Percentiles rank a stretch among this genome's conserved stretches.
These are phyloP conservation scores for Chelonoidis abingdonii DNA, from an alignment of 2,113 vertebrate genomes.

Conservation along the genomic window DNA sequence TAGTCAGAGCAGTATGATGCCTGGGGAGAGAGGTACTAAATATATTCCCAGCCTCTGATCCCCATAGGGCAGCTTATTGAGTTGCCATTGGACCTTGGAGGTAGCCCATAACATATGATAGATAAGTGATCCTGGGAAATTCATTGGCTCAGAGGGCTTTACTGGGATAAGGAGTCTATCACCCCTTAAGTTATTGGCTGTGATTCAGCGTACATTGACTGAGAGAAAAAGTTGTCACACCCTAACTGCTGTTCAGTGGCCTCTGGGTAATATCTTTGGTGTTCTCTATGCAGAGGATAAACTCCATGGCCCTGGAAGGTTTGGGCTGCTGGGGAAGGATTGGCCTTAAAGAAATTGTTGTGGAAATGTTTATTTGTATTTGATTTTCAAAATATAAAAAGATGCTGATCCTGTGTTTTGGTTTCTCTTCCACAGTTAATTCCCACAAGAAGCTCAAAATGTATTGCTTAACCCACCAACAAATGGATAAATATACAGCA, in stretches of 20 bases:
- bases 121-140: background rate
- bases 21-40: background rate
- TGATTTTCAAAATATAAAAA: background rate
- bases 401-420: background rate
- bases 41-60: background rate
- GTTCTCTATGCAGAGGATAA: background rate
- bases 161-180: slow-evolving; percentile 27
- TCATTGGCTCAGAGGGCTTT: slow-evolving; percentile 17
- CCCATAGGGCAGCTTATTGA: background rate
- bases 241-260: background rate
- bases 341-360: background rate
- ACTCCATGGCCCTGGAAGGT: background rate
- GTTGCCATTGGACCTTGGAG: background rate
- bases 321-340: background rate
- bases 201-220: background rate
- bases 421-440: background rate
- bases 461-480: background rate
- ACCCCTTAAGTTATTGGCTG: background rate
- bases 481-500: background rate
- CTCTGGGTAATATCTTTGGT: background rate
- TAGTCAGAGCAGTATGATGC: slow-evolving; percentile 39
- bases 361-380: background rate
- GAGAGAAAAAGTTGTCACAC: slow-evolving; percentile 13
- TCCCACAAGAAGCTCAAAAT: background rate
- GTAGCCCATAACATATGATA: background rate